phyloP scores from a whole-genome alignment of 2,797 vertebrate genomes.

The Oreochromis grahami region DNA sequence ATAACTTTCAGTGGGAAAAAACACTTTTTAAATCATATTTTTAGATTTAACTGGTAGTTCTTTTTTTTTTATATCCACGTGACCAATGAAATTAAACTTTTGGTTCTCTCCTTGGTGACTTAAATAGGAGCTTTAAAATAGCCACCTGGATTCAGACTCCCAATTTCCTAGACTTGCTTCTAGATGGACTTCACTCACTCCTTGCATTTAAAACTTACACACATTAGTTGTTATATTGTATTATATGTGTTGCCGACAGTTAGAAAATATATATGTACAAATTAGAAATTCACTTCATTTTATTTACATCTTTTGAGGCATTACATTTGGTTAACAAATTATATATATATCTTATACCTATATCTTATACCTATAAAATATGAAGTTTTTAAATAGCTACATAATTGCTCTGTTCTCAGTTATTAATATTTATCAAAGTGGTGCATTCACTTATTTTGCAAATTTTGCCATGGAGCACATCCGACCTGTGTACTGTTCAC shows the following conservation, averaged over 20 bases:
- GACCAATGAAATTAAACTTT: not conserved
- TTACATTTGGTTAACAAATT: not conserved
- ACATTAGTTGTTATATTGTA: not conserved
- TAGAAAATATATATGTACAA: not conserved
- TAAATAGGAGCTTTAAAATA: not conserved
- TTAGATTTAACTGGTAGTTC: not conserved
- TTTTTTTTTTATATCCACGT: not conserved
- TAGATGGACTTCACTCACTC: not conserved
- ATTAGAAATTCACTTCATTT: not conserved
- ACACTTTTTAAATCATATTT: not conserved
- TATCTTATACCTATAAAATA: not conserved
- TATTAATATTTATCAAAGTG: not conserved
- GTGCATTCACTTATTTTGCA: slow-evolving; percentile 7
- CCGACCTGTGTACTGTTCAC: slow-evolving; percentile 53
- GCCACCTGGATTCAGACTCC: not conserved
- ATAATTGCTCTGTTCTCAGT: not conserved
- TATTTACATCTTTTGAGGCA: not conserved
- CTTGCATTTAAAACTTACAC: not conserved
- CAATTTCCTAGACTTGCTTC: not conserved
- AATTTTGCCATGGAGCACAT: slow-evolving; percentile 32
- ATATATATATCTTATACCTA: not conserved
- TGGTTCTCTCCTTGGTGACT: not conserved
- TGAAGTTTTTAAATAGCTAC: not conserved
- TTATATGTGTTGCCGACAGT: not conserved
- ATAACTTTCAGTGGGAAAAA: not conserved